Evolutionary conservation across 92 coral and sea anemone genomes (phyloP), one percentile per base, ranked within the genome.

Genomic region (Parazoanthus atlanticus): DNA sequence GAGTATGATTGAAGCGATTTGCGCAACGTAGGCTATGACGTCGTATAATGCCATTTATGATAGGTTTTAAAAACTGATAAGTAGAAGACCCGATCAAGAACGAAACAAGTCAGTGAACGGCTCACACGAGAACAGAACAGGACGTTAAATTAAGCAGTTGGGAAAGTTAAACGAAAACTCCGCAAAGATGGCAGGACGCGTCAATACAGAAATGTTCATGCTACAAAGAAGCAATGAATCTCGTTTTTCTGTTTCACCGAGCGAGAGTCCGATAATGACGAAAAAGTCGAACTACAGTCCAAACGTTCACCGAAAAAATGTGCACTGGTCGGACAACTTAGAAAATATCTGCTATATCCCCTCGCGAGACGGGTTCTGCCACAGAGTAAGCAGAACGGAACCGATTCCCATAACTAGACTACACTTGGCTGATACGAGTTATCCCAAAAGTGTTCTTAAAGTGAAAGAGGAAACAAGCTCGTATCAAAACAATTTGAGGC

Each of bases 281-380:
- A 56, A 47, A 52, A 80, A 80, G 47, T 29, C 56, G 21, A 56
- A 80, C 31, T 5, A 19, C 5, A 80, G 84, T 56, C 71, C 72
- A 13, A 80, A 19, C 41, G 21, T 56, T 17, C 72, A 56, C 25
- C 43, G 84, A 13, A 80, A 80, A 80, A 49, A 19, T 32, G 84
- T 80, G 58, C 84, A 80, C 19, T 80, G 84, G 84, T 56, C 84
- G 30, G 84, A 80, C 25, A 80, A 33, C 46, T 54, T 80, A 8
- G 84, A 31, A 25, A 34, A 56, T 13, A 52, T 80, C 28, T 80
- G 71, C 26, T 32, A 80, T 56, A 80, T 80, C 21, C 71, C 84
- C 3, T 80, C 84, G 3, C 47, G 72, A 15, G 72, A 80, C 21
- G 84, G 84, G 40, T 47, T 79, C 30, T n/a, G 78, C 43, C 12